These are phyloP conservation scores for Megaleporinus macrocephalus DNA, from an alignment of 2,113 vertebrate genomes.

Conservation along the genomic window DNA sequence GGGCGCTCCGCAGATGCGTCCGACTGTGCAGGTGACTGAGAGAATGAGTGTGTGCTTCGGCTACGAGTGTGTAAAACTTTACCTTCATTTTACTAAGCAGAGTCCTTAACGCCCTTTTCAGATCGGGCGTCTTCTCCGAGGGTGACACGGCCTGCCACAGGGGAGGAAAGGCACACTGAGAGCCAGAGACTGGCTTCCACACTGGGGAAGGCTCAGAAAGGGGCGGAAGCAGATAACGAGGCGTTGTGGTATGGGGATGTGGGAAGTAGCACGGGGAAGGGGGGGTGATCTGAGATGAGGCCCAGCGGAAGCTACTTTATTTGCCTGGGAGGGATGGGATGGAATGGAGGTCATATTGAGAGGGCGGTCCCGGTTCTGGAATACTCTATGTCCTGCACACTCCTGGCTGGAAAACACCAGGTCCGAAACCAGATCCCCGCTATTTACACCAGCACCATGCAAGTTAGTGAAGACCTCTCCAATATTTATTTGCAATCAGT, in stretches of 20 bases:
- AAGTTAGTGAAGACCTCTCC: no score
- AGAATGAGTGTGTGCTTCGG: constrained; percentile 28
- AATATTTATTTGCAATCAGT: no score
- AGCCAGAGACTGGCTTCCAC: constrained; percentile 50
- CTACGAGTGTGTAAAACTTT: constrained; percentile 64
- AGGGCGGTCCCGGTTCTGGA: background rate
- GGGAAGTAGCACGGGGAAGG: constrained; percentile 51
- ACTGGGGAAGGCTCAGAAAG: constrained; percentile 50
- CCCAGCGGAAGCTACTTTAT: constrained; percentile 37
- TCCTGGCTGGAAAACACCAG: background rate
- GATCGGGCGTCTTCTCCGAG: constrained; percentile 85
- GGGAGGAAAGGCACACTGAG: constrained; percentile 77
- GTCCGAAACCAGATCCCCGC: background rate
- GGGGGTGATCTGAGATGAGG: constrained; percentile 31
- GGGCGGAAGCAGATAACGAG: constrained; percentile 14
- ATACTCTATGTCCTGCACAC: background rate
- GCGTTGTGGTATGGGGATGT: constrained; percentile 49
- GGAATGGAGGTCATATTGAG: constrained; percentile 31
- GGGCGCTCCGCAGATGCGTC: constrained; percentile 25
- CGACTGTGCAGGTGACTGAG: constrained; percentile 11
- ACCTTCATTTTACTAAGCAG: constrained; percentile 87
- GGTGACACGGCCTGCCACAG: constrained; percentile 83
- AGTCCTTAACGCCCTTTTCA: constrained; percentile 85
- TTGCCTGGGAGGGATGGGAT: constrained; percentile 29
- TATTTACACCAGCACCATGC: no score